phyloP scores from a whole-genome alignment of 1,140 invertebrate species.

The Trigoniulus corallinus region DNA sequence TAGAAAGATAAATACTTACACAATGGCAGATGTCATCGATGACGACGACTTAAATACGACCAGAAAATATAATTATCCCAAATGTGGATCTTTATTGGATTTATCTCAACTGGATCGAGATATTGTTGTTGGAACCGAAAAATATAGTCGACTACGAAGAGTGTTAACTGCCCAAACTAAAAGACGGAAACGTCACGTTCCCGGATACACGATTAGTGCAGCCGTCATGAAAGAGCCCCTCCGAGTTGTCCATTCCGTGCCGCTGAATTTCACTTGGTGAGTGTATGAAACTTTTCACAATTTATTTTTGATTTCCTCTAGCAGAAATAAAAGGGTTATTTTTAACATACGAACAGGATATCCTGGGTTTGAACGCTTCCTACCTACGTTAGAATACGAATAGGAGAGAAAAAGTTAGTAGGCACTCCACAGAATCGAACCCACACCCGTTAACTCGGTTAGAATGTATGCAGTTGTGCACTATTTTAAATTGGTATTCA shows the following conservation, averaged over 20 bases:
- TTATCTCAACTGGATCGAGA: constrained; percentile 9
- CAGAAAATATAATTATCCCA: constrained; percentile 8
- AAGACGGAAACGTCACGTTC: constrained; percentile 22
- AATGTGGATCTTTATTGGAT: constrained; percentile 7
- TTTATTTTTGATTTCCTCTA: too few species aligned
- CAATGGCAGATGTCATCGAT: constrained; percentile 1
- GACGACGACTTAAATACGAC: constrained; percentile 12
- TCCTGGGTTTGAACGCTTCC: too few species aligned
- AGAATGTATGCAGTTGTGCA: too few species aligned
- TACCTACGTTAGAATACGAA: too few species aligned
- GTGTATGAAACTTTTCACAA: not conserved
- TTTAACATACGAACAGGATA: too few species aligned
- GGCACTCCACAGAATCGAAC: too few species aligned
- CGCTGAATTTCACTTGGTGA: constrained; percentile 20
- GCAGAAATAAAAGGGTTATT: too few species aligned
- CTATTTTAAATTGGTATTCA: too few species aligned
- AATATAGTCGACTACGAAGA: constrained; percentile 23
- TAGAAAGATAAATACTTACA: too few species aligned
- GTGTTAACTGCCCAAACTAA: constrained; percentile 27
- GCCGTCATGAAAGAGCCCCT: constrained; percentile 30
- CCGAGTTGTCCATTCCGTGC: constrained; percentile 29
- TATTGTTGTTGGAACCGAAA: constrained; percentile 6
- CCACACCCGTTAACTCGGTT: too few species aligned
- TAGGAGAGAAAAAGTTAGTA: too few species aligned
- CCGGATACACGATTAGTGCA: constrained; percentile 17